Evolutionary conservation across 2,888 invertebrate species (phyloP), one percentile per base, ranked within the genome.

Genomic region (Suillia variegata): DNA sequence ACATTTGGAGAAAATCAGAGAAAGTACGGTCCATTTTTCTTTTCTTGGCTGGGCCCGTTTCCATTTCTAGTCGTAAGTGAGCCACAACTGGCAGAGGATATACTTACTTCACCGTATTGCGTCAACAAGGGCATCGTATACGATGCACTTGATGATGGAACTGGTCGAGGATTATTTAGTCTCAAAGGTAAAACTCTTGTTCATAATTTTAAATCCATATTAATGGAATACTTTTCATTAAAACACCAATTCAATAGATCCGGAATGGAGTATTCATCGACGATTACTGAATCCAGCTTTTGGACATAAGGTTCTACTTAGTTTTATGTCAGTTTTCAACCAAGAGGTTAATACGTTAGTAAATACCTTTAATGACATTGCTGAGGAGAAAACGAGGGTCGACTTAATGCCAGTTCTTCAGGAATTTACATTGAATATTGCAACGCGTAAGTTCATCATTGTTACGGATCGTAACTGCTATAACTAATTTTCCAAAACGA

Each of bases 381-480:
- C 55, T 1, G 50, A 57, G 4, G 73, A 69, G 1, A 74, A 74
- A 61, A 60, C 67, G n/a, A n/a, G n/a, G n/a, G n/a, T n/a, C 6
- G 69, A 80, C 55, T 54, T 80, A 8, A 70, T 69, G 17, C 67
- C 65, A 0, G 45, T 74, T 8, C 55, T 80, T 4, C 80, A 79
- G 56, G 66, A 69, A 5, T 73, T 74, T 24, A 74, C 80, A 1
- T 34, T 80, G 15, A 71, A 70, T 26, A 68, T 77, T 42, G 76
- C 80, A 15, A 73, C 76, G 48, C 71, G 81, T 80, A 63, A 73
- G 77, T 70, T 10, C 6, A 21, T 15, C 8, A 26, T 6, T 47
- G 20, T 1, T n/a, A 21, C 24, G 21, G 6, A 34, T 48, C 31
- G 17, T n/a, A 26, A 33, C 13, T 2, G 13, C 10, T 10, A 31